phyloP scores from a whole-genome alignment of 2,888 invertebrate species.

The Microctonus aethiopoides region DNA sequence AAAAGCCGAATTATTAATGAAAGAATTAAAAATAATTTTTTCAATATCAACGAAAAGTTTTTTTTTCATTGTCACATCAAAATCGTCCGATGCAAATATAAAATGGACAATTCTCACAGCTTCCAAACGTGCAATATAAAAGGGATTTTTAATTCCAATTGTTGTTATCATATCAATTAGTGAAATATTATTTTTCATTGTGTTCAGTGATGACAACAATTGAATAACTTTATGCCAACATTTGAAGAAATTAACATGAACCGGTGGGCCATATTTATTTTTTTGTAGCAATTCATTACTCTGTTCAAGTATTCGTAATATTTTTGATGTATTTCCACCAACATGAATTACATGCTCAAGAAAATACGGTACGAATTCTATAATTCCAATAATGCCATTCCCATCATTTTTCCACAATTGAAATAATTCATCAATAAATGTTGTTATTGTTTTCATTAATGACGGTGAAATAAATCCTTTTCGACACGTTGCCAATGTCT shows the following conservation, averaged over 20 bases:
- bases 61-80: slow-evolving; percentile 52
- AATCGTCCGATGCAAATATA: slow-evolving; percentile 54
- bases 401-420: slow-evolving; percentile 55
- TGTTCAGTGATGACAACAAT: slow-evolving; percentile 54
- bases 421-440: slow-evolving; percentile 58
- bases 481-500: slow-evolving; percentile 51
- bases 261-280: slow-evolving; percentile 61
- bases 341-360: slow-evolving; percentile 26
- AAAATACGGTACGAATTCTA: slow-evolving; percentile 58
- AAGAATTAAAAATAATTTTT: slow-evolving; percentile 54
- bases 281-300: slow-evolving; percentile 35
- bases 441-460: slow-evolving; percentile 53
- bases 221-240: slow-evolving; percentile 64
- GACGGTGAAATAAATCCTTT: slow-evolving; percentile 46
- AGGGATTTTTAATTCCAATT: slow-evolving; percentile 61
- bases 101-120: slow-evolving; percentile 61
- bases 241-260: slow-evolving; percentile 62
- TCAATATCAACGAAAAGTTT: slow-evolving; percentile 60
- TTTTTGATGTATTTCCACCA: neutral
- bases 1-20: slow-evolving; percentile 65
- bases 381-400: slow-evolving; percentile 55
- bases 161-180: slow-evolving; percentile 46
- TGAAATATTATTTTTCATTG: slow-evolving; percentile 42
- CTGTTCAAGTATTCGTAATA: neutral
- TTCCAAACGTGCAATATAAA: slow-evolving; percentile 65